These are phyloP conservation scores for Sapajus apella DNA, from an alignment of 2,113 vertebrate genomes.

Conservation along the genomic window DNA sequence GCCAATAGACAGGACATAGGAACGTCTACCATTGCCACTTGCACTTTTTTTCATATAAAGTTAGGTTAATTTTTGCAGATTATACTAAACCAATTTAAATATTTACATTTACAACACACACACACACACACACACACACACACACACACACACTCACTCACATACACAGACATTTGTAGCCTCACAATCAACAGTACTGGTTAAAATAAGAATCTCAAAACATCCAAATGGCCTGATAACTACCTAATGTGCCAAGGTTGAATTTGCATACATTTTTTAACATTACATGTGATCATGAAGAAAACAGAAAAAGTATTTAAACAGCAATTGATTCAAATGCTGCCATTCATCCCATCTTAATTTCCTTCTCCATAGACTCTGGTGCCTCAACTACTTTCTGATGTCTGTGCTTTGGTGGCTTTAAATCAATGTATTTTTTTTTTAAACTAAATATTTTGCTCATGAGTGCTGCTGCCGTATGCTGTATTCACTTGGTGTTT, in stretches of 20 bases:
- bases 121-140: neutral
- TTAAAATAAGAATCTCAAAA: constrained; percentile 36
- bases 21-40: neutral
- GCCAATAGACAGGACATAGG: neutral
- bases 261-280: neutral
- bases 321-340: neutral
- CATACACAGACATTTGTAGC: neutral
- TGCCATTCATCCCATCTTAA: neutral
- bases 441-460: neutral
- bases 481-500: neutral
- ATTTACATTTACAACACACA: neutral
- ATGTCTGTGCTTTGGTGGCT: neutral
- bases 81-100: neutral
- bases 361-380: neutral
- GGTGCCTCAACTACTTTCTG: neutral
- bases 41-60: neutral
- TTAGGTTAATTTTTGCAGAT: neutral
- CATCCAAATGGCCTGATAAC: neutral
- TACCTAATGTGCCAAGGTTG: neutral
- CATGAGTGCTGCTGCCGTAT: neutral
- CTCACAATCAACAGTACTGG: neutral
- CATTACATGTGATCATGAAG: neutral
- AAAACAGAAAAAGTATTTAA: neutral
- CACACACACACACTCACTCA: neutral
- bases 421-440: neutral